Conservation (phyloP, 2,888 invertebrate species). For the Torymus auratus region DNA sequence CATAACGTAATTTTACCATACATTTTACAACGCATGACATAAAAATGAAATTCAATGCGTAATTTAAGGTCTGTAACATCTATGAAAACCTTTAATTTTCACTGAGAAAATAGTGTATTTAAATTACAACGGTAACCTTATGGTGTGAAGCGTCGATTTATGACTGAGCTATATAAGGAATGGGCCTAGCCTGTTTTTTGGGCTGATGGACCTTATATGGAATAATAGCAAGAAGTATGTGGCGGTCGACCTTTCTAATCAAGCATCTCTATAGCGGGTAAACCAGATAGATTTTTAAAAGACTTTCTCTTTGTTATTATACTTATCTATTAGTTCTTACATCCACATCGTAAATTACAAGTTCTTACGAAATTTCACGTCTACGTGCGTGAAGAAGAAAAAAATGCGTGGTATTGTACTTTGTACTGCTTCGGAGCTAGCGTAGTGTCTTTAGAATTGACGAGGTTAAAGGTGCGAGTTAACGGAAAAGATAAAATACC, state of each 20-base stretch:
- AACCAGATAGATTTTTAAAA: too few relatives aligned
- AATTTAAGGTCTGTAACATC: background rate
- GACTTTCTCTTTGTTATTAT: too few relatives aligned
- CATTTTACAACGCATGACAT: background rate
- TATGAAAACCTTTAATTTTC: constrained; percentile 14
- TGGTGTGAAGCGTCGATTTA: too few relatives aligned
- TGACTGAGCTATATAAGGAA: too few relatives aligned
- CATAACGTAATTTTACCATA: background rate
- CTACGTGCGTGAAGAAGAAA: background rate
- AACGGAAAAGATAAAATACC: constrained; percentile 27
- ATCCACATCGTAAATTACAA: constrained; percentile 17
- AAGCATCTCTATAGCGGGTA: too few relatives aligned
- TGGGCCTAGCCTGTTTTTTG: too few relatives aligned
- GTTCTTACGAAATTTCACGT: constrained; percentile 40
- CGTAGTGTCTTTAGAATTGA: background rate
- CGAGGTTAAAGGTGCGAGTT: background rate
- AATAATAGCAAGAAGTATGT: too few relatives aligned
- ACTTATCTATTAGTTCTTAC: too few relatives aligned
- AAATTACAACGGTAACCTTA: background rate
- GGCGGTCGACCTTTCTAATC: too few relatives aligned
- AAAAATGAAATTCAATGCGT: background rate
- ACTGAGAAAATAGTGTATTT: background rate
- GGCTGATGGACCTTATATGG: too few relatives aligned
- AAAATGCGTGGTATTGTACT: background rate
- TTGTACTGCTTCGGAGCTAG: too few relatives aligned